These are phyloP conservation scores for Heliconius ismenius DNA, from an alignment of 2,888 invertebrate genomes.

Conservation along the genomic window DNA sequence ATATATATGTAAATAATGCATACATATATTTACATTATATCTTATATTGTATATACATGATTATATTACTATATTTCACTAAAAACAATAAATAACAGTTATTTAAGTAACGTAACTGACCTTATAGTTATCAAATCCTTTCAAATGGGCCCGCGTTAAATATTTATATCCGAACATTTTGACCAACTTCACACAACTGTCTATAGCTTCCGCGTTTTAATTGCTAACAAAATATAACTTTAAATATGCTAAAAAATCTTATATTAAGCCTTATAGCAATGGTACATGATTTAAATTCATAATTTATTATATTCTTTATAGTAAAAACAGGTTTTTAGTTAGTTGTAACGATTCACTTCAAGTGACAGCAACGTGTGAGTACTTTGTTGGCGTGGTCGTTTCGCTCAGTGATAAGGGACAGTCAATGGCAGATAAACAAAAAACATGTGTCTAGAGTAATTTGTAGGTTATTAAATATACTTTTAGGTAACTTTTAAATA, in stretches of 20 bases:
- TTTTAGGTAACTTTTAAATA: not conserved
- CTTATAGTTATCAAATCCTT: slow-evolving; percentile 96
- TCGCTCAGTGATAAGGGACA: slow-evolving; percentile 25
- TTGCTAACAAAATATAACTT: not conserved
- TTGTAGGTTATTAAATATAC: not conserved
- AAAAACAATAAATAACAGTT: not conserved
- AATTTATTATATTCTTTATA: slow-evolving; percentile 2
- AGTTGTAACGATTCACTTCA: not conserved
- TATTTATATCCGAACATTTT: slow-evolving; percentile 86
- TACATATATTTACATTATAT: not conserved
- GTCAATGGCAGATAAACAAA: slow-evolving; percentile 29
- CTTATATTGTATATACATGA: too few relatives aligned
- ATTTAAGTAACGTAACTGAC: slow-evolving; percentile 60
- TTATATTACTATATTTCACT: not conserved
- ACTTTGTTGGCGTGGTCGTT: not conserved
- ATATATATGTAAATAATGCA: not conserved
- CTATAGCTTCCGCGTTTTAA: not conserved
- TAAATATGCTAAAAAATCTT: not conserved
- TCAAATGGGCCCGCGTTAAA: slow-evolving; percentile 89
- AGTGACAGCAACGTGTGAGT: not conserved
- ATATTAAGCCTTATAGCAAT: not conserved
- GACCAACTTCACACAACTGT: not conserved
- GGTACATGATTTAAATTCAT: not conserved
- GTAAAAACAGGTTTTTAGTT: slow-evolving; percentile 7
- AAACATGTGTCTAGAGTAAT: not conserved